Percentiles rank a stretch among this genome's conserved stretches.
Evolutionary conservation across 1,140 invertebrate species (phyloP).

Genomic region (Tyrophagus putrescentiae): DNA sequence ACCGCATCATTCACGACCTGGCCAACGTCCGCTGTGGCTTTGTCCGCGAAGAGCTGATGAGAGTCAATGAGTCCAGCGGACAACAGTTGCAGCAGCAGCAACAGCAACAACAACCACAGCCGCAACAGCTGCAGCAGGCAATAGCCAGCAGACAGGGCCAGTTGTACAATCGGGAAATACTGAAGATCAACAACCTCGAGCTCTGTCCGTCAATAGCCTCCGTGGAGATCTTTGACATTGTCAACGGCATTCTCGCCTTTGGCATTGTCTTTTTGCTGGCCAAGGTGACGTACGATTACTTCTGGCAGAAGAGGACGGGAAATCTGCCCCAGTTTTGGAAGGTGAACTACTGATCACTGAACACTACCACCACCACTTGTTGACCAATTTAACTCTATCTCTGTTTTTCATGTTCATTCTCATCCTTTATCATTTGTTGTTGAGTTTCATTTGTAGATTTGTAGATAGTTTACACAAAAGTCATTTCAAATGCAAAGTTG

Average conservation of each 20-base stretch:
- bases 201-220: slow-evolving; percentile 23
- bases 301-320: slow-evolving; percentile 26
- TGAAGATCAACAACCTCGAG: slow-evolving; percentile 24
- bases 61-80: too few species aligned
- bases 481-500: not conserved
- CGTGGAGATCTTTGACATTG: slow-evolving; percentile 23
- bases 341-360: slow-evolving; percentile 3
- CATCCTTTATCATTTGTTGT: not conserved
- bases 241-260: slow-evolving; percentile 24
- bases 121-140: not conserved
- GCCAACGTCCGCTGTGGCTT: slow-evolving; percentile 23
- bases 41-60: not conserved
- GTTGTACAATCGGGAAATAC: slow-evolving; percentile 21
- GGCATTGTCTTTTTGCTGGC: slow-evolving; percentile 24
- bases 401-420: not conserved
- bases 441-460: slow-evolving; percentile 4
- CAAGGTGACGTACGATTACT: slow-evolving; percentile 26
- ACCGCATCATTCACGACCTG: slow-evolving; percentile 22
- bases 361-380: not conserved
- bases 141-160: not conserved
- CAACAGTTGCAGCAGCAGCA: too few species aligned
- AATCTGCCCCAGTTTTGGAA: slow-evolving; percentile 27
- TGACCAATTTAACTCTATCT: not conserved
- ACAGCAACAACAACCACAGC: not conserved
- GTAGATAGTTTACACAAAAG: slow-evolving; percentile 4